phyloP scores from a whole-genome alignment of 2,888 invertebrate genomes.

The Andricus curvator region DNA sequence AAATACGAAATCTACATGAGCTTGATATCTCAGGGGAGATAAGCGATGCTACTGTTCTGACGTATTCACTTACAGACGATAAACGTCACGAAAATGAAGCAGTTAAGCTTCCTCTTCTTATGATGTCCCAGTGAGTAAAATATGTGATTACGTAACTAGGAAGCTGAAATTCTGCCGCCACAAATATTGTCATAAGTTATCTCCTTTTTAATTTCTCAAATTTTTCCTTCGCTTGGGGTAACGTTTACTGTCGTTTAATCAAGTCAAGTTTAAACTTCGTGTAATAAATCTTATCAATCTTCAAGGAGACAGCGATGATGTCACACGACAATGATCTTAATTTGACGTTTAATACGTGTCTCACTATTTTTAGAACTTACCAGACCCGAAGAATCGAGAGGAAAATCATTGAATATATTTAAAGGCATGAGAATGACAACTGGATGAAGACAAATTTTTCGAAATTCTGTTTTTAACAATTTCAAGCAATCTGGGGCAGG shows the following conservation, averaged over 20 bases:
- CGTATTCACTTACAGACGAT: constrained; percentile 12
- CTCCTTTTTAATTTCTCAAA: background rate
- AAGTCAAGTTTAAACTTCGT: background rate
- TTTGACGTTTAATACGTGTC: no score
- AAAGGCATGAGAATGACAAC: no score
- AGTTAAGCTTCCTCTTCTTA: constrained; percentile 20
- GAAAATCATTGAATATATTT: background rate
- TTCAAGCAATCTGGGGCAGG: no score
- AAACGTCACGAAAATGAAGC: background rate
- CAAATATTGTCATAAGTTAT: constrained; percentile 14
- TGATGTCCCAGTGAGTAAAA: background rate
- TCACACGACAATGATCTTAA: no score
- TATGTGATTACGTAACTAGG: background rate
- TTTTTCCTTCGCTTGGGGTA: background rate
- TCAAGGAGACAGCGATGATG: no score
- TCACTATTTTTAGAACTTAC: no score
- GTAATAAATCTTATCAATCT: background rate
- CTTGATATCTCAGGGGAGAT: constrained; percentile 20
- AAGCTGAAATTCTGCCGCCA: background rate
- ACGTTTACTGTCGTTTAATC: constrained; percentile 2
- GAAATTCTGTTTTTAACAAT: no score
- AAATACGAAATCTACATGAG: constrained; percentile 24
- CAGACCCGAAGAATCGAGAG: background rate
- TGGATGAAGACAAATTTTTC: no score
- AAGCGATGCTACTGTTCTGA: constrained; percentile 15